Conservation (phyloP, 2,113 vertebrate genomes). For the Dolichallabes microphthalmus region DNA sequence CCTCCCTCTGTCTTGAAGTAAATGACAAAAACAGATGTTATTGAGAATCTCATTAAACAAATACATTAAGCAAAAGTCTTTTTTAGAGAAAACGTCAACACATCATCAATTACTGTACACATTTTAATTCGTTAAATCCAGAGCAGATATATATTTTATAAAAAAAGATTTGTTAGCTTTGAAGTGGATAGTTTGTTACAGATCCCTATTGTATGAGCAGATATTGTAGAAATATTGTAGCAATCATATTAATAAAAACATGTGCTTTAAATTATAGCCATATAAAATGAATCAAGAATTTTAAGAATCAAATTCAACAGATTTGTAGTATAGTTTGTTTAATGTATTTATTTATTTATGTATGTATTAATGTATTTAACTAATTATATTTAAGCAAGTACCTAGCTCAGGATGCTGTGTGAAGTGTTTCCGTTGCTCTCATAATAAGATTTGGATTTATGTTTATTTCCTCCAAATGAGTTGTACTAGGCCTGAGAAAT, state of each 20-base stretch:
- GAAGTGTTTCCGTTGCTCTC: background rate
- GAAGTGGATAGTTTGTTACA: background rate
- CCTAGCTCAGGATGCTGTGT: background rate
- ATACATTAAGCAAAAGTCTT: background rate
- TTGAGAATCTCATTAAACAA: background rate
- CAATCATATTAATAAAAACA: background rate
- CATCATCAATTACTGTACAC: background rate
- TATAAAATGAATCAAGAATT: background rate
- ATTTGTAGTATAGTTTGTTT: background rate
- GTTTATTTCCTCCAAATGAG: background rate
- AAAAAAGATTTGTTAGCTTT: background rate
- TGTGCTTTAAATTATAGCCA: background rate
- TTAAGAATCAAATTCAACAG: background rate
- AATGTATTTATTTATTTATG: background rate
- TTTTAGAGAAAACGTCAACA: background rate
- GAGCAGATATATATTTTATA: background rate
- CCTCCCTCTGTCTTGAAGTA: background rate
- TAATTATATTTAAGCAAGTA: background rate
- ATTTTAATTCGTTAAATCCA: background rate
- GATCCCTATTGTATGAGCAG: background rate
- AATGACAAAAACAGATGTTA: background rate
- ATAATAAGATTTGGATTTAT: constrained; percentile 5
- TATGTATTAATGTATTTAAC: background rate
- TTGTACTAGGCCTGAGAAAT: background rate
- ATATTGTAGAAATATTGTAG: background rate